Conservation (phyloP, 37 sponge, comb jelly and placozoan genomes). For the Petrosia ficiformis region DNA sequence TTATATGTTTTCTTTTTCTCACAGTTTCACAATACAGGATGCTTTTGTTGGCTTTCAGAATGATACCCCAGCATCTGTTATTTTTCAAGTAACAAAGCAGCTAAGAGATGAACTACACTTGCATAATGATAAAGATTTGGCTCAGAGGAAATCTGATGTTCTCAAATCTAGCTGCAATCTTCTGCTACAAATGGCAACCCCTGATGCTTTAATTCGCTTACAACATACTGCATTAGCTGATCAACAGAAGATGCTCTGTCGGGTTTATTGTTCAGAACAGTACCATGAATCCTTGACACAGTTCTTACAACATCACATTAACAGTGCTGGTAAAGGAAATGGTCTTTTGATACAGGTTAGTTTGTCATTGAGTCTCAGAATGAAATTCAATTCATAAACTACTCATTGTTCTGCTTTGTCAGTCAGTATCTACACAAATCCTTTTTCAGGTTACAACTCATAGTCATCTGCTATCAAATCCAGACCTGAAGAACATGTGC, state of each 20-base stretch:
- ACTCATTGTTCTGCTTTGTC: background rate
- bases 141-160: slow-evolving; percentile 33
- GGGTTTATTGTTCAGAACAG: slow-evolving; percentile 49
- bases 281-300: slow-evolving; percentile 37
- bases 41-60: slow-evolving; percentile 89
- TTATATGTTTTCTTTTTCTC: too few relatives aligned
- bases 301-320: slow-evolving; percentile 13
- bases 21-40: slow-evolving; percentile 52
- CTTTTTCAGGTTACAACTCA: slow-evolving; percentile 79
- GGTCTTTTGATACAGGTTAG: background rate
- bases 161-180: slow-evolving; percentile 29
- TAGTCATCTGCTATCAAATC: slow-evolving; percentile 58
- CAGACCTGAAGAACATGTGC: slow-evolving; percentile 32
- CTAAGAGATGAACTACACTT: slow-evolving; percentile 2
- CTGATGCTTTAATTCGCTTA: slow-evolving; percentile 65
- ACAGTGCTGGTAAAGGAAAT: background rate
- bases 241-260: background rate
- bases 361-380: background rate
- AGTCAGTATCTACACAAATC: slow-evolving; percentile 3
- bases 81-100: slow-evolving; percentile 73
- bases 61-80: slow-evolving; percentile 85
- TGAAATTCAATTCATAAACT: background rate
- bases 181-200: slow-evolving; percentile 61
- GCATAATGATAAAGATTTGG: background rate
- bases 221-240: slow-evolving; percentile 9